Conservation (phyloP, 1,140 invertebrate genomes). For the Papilio glaucus region DNA sequence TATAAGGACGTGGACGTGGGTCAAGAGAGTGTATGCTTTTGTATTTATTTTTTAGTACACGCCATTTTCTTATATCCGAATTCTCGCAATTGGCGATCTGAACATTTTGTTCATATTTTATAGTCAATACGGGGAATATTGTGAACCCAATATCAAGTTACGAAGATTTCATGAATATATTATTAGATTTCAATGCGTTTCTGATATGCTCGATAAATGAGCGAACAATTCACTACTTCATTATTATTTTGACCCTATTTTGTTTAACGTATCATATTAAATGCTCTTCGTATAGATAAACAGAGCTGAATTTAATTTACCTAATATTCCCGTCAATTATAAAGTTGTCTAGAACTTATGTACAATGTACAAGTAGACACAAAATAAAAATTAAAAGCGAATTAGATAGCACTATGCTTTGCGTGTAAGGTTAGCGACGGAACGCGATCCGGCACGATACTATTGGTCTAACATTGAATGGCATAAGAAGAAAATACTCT, state of each 20-base stretch:
- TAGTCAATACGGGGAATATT: neutral
- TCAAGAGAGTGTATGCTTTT: neutral
- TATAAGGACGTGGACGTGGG: too few relatives aligned
- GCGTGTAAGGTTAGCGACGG: too few relatives aligned
- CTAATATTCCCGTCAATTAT: too few relatives aligned
- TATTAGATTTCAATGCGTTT: conserved; percentile 21
- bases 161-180: conserved; percentile 24
- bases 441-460: too few relatives aligned
- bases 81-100: conserved; percentile 6
- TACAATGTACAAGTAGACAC: too few relatives aligned
- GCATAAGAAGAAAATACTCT: too few relatives aligned
- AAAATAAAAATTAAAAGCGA: too few relatives aligned
- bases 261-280: neutral
- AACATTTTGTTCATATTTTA: conserved; percentile 13
- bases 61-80: neutral
- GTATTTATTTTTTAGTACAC: conserved; percentile 16
- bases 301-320: too few relatives aligned
- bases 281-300: neutral
- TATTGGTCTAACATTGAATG: too few relatives aligned
- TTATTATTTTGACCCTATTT: neutral
- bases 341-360: too few relatives aligned
- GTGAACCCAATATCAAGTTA: conserved; percentile 2
- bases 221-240: neutral
- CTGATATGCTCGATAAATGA: conserved; percentile 1
- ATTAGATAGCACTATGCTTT: too few relatives aligned